Evolutionary conservation across 2,113 vertebrate species (phyloP), one percentile per base, ranked within the genome.

Genomic region (Zingel zingel): DNA sequence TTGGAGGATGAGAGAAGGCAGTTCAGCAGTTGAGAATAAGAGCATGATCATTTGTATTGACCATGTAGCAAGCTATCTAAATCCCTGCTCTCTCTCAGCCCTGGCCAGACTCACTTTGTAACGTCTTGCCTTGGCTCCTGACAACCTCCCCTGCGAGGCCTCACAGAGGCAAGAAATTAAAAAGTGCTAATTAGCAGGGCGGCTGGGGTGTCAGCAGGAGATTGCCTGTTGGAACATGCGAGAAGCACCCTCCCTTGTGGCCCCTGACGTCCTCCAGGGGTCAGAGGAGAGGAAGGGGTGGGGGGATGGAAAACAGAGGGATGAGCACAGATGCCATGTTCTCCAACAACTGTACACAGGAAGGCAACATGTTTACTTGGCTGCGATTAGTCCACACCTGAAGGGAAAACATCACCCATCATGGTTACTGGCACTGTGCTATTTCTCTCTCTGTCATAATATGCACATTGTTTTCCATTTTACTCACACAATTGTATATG

Each of bases 291-390:
- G 83, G 19, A 65, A 84, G 79, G 66, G 72, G 57, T 77, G 63
- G 74, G 45, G 74, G 76, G 64, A 76, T 65, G 82, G 81, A 90
- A 92, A 92, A 90, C 86, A 93, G 64, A 84, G 53, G 33, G 79
- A 89, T 68, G 85, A 88, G 74, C 82, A 91, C 87, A 86, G 86
- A 92, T 87, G 73, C 53, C 23, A 43, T 72, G 79, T 84, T 88
- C 90, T 63, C 56, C 84, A 73, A 70, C 86, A 90, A 88, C 72
- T 47, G 33, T 48, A 79, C 39, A 71, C 61, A 65, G 71, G 81
- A 86, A 66, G 91, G 83, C 76, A 94, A 87, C 92, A 94, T 93
- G 93, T 94, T 94, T 93, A 93, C 86, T 89, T 84, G 77, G 43
- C 77, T 78, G 84, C 83, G 83, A 91, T 1, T 39, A 90, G 92